These are phyloP conservation scores for Charaxes varanes DNA, from an alignment of 1,140 invertebrate species.

Conservation along the genomic window DNA sequence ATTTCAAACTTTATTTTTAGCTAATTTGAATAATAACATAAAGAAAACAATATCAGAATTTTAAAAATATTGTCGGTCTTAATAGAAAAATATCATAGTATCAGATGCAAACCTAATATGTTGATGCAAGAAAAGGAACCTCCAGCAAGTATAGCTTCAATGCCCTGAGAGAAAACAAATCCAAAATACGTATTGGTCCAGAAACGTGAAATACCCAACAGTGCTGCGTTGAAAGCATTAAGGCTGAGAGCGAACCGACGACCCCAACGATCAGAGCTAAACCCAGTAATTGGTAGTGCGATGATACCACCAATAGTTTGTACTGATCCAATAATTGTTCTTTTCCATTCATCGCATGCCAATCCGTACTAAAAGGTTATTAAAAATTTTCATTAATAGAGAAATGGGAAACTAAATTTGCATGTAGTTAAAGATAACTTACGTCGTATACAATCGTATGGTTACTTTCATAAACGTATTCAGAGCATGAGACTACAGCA, in stretches of 20 bases:
- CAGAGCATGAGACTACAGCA: slow-evolving; percentile 23
- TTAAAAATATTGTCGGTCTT: not conserved
- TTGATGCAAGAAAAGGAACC: not conserved
- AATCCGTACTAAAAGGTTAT: not conserved
- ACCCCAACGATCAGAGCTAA: slow-evolving; percentile 1
- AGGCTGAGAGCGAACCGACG: slow-evolving; percentile 1
- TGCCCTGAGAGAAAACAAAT: slow-evolving; percentile 1
- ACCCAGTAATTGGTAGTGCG: not conserved
- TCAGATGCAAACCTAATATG: not conserved
- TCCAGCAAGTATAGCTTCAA: not conserved
- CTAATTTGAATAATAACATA: too few relatives aligned
- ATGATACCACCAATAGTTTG: not conserved
- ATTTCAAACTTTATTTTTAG: too few relatives aligned
- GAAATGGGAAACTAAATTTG: not conserved
- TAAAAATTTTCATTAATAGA: not conserved
- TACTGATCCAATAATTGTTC: not conserved
- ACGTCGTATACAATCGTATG: slow-evolving; percentile 47
- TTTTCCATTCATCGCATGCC: not conserved
- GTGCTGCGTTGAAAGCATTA: not conserved
- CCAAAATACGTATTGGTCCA: slow-evolving; percentile 1
- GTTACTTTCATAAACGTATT: slow-evolving; percentile 37
- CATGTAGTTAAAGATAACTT: slow-evolving; percentile 8
- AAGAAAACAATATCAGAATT: too few relatives aligned
- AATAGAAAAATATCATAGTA: not conserved
- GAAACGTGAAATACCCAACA: not conserved